Conservation (phyloP, 2,888 invertebrate species). For the Anthophora plumipes region DNA sequence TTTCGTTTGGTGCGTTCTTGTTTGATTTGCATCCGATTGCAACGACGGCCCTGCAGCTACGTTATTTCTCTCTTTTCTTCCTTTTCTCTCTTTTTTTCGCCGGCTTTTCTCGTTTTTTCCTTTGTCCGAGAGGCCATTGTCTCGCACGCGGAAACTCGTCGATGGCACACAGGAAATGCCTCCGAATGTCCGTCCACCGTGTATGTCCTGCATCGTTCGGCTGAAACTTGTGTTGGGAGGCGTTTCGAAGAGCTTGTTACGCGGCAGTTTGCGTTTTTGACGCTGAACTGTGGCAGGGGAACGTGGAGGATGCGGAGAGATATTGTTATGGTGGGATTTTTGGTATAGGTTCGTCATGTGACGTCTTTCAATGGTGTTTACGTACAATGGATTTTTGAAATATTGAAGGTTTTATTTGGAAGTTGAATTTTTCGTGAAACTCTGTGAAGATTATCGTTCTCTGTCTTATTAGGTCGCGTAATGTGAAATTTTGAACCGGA, state of each 20-base stretch:
- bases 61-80: slow-evolving; percentile 1
- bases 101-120: slow-evolving; percentile 26
- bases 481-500: too few relatives aligned
- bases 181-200: slow-evolving; percentile 15
- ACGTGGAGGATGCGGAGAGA: background rate
- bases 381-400: too few relatives aligned
- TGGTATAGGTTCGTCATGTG: too few relatives aligned
- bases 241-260: slow-evolving; percentile 1
- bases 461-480: too few relatives aligned
- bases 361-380: too few relatives aligned
- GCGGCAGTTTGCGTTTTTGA: slow-evolving; percentile 12
- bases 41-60: background rate
- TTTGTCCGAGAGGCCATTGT: slow-evolving; percentile 47
- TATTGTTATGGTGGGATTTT: too few relatives aligned
- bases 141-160: slow-evolving; percentile 44
- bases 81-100: background rate
- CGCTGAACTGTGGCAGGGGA: background rate
- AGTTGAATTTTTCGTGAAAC: too few relatives aligned
- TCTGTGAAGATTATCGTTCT: too few relatives aligned
- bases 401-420: too few relatives aligned
- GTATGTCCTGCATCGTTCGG: slow-evolving; percentile 12
- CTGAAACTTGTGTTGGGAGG: background rate
- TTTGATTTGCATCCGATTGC: slow-evolving; percentile 56
- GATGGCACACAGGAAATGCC: slow-evolving; percentile 32
- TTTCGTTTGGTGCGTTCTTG: slow-evolving; percentile 33